Evolutionary conservation across 2,113 vertebrate genomes (phyloP).

Genomic region (Lampris megalopsis): DNA sequence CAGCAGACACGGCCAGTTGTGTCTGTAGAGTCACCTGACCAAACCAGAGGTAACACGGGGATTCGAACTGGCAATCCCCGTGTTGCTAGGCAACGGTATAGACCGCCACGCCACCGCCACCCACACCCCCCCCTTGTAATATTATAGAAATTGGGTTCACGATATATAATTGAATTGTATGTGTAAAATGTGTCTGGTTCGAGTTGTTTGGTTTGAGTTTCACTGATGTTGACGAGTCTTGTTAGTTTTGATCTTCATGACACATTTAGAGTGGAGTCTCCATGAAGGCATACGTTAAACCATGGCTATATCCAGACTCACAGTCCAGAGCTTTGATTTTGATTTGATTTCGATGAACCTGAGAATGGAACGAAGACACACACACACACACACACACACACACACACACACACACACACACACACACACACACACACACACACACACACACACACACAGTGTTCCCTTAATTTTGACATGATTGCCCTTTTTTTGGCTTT

Average conservation of each 20-base stretch:
- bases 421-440: neutral
- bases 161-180: neutral
- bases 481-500: constrained; percentile 53
- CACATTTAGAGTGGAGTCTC: too few species aligned
- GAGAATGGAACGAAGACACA: neutral
- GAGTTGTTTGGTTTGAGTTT: neutral
- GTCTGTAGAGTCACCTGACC: too few species aligned
- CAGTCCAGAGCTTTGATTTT: too few species aligned
- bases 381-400: neutral
- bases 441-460: neutral
- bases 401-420: neutral
- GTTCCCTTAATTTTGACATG: constrained; percentile 19
- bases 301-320: neutral
- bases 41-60: too few species aligned
- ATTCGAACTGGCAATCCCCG: too few species aligned
- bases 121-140: too few species aligned
- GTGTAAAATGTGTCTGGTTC: neutral
- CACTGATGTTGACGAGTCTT: neutral
- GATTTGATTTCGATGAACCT: too few species aligned
- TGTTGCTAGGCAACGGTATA: too few species aligned
- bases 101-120: too few species aligned
- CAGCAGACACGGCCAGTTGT: too few species aligned
- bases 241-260: neutral
- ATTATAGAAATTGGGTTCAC: neutral
- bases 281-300: too few species aligned